Conservation (phyloP, 2,113 vertebrate species). For the Barnardius zonarius region DNA sequence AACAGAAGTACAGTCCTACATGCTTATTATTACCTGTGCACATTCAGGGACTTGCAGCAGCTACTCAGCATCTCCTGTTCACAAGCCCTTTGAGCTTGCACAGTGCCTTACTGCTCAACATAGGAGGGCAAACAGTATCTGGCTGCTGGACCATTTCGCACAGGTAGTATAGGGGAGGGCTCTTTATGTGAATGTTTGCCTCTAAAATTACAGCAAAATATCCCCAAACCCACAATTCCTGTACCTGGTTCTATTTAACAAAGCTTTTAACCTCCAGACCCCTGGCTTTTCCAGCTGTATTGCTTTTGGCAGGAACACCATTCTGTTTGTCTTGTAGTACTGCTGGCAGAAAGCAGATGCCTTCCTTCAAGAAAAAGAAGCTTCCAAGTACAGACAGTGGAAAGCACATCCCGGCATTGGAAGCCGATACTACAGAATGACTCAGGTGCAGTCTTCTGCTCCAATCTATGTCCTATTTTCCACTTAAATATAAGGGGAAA, state of each 20-base stretch:
- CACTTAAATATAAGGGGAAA: not conserved
- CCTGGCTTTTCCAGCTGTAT: slow-evolving; percentile 40
- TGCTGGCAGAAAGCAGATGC: slow-evolving; percentile 7
- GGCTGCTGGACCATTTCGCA: not conserved
- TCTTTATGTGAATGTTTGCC: not conserved
- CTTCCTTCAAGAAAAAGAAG: slow-evolving; percentile 7
- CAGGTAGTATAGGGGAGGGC: not conserved
- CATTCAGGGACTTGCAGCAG: not conserved
- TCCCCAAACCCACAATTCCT: not conserved
- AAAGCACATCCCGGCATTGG: not conserved
- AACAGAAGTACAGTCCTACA: not conserved
- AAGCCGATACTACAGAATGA: not conserved
- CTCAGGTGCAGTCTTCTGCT: slow-evolving; percentile 11
- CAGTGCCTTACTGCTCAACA: fast-evolving
- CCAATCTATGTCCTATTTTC: not conserved
- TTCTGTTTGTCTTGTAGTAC: not conserved
- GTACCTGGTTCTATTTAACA: slow-evolving; percentile 44
- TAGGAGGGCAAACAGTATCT: not conserved
- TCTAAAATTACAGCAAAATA: slow-evolving; percentile 56
- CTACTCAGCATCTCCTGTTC: not conserved
- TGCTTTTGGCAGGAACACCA: slow-evolving; percentile 29
- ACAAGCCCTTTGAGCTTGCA: not conserved
- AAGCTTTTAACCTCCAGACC: slow-evolving; percentile 51
- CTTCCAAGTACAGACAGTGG: not conserved
- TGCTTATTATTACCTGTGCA: not conserved